Conservation (phyloP, 1,140 invertebrate species). For the Atta texana region DNA sequence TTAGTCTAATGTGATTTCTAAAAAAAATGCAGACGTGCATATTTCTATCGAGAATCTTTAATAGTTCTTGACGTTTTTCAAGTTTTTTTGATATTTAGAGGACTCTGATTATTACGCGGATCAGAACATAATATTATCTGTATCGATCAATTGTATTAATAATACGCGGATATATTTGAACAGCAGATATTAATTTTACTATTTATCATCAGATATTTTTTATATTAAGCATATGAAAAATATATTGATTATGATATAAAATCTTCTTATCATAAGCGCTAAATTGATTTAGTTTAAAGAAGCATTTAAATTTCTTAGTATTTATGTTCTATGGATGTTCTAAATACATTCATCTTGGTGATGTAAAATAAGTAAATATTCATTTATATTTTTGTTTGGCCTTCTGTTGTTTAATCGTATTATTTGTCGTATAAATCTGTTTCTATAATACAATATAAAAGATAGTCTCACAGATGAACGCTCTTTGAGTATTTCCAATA, state of each 20-base stretch:
- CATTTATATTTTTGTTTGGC: neutral
- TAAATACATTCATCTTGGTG: neutral
- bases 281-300: slow-evolving; percentile 18
- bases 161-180: slow-evolving; percentile 6
- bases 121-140: neutral
- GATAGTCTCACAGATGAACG: neutral
- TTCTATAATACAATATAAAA: neutral
- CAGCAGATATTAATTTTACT: neutral
- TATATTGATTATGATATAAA: neutral
- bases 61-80: neutral
- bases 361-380: neutral
- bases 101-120: slow-evolving; percentile 9
- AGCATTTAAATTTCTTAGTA: neutral
- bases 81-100: slow-evolving; percentile 21
- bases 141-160: slow-evolving; percentile 18
- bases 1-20: slow-evolving; percentile 69
- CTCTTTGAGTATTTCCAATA: neutral
- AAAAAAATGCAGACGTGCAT: slow-evolving; percentile 47
- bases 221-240: neutral
- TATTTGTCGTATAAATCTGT: neutral
- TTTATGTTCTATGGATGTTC: neutral
- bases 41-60: slow-evolving; percentile 37
- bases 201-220: neutral
- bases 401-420: neutral
- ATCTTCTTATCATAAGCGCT: neutral